phyloP scores from a whole-genome alignment of 2,888 invertebrate species.

The Limnephilus lunatus region DNA sequence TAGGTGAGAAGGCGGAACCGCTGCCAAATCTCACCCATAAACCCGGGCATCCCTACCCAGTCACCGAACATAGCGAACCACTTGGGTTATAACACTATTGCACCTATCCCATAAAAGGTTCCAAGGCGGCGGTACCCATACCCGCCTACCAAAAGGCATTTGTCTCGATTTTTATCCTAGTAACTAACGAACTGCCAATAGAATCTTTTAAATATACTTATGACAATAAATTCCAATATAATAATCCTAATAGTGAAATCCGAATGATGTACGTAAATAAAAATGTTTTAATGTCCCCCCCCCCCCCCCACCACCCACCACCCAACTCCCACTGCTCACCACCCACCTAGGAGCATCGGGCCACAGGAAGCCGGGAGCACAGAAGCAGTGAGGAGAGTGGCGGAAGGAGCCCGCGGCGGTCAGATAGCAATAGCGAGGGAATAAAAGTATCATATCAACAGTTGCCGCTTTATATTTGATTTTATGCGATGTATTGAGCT shows the following conservation, averaged over 20 bases:
- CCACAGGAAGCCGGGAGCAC: not conserved
- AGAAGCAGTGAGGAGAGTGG: constrained; percentile 9
- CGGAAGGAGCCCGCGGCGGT: constrained; percentile 13
- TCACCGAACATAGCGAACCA: no score
- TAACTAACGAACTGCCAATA: no score
- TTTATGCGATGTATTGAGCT: constrained; percentile 61
- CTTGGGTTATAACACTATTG: no score
- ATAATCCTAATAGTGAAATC: not conserved
- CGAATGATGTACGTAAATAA: constrained; percentile 45
- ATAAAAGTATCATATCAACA: constrained; percentile 62
- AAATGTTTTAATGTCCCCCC: constrained; percentile 50
- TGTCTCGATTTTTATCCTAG: no score
- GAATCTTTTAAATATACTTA: no score
- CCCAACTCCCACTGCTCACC: not conserved
- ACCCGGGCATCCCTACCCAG: no score
- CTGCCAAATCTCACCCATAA: no score
- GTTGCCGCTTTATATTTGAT: constrained; percentile 63
- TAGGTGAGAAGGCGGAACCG: no score
- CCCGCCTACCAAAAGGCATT: no score
- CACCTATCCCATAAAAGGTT: no score
- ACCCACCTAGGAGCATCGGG: not conserved
- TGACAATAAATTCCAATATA: not conserved
- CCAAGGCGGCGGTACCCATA: no score
- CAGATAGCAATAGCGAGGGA: constrained; percentile 48
- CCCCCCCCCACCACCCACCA: not conserved